A percentile compares a stretch with the other conserved stretches of the same genome.
Evolutionary conservation across 2,888 invertebrate species (phyloP).

Genomic region (Ormyrus labotus): DNA sequence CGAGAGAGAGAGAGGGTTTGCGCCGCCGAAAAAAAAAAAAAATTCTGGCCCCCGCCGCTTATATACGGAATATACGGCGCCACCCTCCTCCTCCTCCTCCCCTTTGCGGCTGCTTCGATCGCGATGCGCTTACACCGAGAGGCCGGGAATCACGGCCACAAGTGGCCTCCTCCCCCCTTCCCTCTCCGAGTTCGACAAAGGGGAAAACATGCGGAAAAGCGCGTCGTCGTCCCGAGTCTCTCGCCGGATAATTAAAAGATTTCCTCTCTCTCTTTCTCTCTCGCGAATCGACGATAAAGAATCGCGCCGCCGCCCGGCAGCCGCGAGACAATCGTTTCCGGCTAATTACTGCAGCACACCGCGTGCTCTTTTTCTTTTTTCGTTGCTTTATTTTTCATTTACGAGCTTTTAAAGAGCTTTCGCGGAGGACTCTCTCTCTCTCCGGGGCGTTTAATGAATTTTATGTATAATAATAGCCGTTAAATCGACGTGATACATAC

Average conservation of each 20-base stretch:
- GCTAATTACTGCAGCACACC: too few relatives aligned
- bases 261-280: too few relatives aligned
- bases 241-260: neutral
- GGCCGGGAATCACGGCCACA: slow-evolving; percentile 6
- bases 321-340: neutral
- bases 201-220: neutral
- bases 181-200: neutral
- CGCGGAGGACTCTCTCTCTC: too few relatives aligned
- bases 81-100: neutral
- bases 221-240: too few relatives aligned
- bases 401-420: too few relatives aligned
- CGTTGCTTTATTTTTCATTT: too few relatives aligned
- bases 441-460: too few relatives aligned
- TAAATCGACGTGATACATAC: too few relatives aligned
- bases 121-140: neutral
- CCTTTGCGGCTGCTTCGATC: slow-evolving; percentile 9
- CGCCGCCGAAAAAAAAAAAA: neutral
- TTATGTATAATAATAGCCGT: too few relatives aligned
- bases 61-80: too few relatives aligned
- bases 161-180: slow-evolving; percentile 14
- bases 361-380: too few relatives aligned
- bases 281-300: neutral
- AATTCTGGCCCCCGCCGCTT: neutral
- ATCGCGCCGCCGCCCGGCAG: neutral
- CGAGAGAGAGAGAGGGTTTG: neutral